Percentiles rank a stretch among this genome's conserved stretches.
These are phyloP conservation scores for Polymixis flavicincta DNA, from an alignment of 2,888 invertebrate genomes.

Conservation along the genomic window DNA sequence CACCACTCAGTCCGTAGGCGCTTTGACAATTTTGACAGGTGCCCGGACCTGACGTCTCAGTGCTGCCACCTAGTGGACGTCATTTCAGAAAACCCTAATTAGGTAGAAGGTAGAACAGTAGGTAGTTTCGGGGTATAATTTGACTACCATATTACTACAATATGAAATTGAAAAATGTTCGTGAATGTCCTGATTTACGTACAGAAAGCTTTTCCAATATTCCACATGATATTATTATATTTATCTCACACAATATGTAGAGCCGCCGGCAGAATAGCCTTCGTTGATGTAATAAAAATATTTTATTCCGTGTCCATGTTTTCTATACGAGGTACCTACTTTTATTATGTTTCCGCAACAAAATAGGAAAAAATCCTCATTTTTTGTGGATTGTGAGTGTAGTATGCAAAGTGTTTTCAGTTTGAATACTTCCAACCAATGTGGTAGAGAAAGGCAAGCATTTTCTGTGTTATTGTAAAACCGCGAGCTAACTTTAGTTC, in stretches of 20 bases:
- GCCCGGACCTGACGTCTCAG: no score
- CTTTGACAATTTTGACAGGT: no score
- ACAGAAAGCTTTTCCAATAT: neutral
- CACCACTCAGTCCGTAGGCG: no score
- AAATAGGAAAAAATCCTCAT: neutral
- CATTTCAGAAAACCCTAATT: no score
- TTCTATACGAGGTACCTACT: neutral
- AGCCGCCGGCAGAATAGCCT: conserved; percentile 14
- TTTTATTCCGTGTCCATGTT: conserved; percentile 1
- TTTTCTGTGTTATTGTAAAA: no score
- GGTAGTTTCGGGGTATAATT: no score
- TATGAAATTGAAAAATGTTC: neutral
- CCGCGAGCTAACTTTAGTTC: no score
- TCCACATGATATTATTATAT: neutral
- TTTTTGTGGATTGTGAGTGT: neutral
- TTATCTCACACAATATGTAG: conserved; percentile 5
- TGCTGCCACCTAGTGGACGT: no score
- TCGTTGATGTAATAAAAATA: conserved; percentile 16
- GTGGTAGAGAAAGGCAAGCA: neutral
- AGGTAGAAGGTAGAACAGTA: no score
- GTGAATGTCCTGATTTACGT: neutral
- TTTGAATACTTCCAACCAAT: neutral
- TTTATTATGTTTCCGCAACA: conserved; percentile 9
- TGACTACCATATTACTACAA: neutral
- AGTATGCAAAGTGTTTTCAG: neutral